Base-by-base conservation (phyloP, 2,797 vertebrate species). In the Decapterus maruadsi region DNA sequence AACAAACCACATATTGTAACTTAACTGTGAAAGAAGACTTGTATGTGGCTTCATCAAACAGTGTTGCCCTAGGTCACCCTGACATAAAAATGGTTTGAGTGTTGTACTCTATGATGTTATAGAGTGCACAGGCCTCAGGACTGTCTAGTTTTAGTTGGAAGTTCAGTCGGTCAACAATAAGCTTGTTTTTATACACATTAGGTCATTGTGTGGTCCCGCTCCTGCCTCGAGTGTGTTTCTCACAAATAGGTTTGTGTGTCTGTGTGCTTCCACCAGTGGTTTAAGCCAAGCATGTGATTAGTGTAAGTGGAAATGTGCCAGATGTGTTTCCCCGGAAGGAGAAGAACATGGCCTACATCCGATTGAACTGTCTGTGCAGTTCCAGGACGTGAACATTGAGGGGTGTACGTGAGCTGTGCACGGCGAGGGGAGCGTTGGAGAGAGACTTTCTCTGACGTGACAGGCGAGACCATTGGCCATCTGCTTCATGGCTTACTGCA, bases 401-500 rank as follows among this genome's bases (percentile, higher is more conserved):
- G 78, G 94, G 94, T 82, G 90, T 90, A 68, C 82, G 82, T 89
- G 92, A 89, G 90, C 91, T 77, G 67, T 77, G 43, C 14, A 89
- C 66, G 56, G 20, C 59, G 71, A 48, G 16, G 40, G 42, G 57
- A 72, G 80, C 82, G 83, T 78, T 72, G 71, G 62, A 69, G 77
- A 20, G 74, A 89, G 90, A 90, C 85, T 88, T 89, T 87, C 90
- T 87, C 77, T 90, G 87, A 87, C 78, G 77, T 90, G 90, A 91
- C 87, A 86, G 87, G 73, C 83, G 68, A 90, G 85, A 90, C 90
- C 79, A 82, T 72, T 45, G 76, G 68, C 94, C 94, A 94, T 95
- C 94, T 95, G 95, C 82, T 87, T 57, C 87, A 72, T 78, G 90
- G 89, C 87, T 95, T 94, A 93, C 76, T 78, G 67, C 78, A 86